Conservation (phyloP, 2,797 vertebrate genomes). For the Diplodus puntazzo region DNA sequence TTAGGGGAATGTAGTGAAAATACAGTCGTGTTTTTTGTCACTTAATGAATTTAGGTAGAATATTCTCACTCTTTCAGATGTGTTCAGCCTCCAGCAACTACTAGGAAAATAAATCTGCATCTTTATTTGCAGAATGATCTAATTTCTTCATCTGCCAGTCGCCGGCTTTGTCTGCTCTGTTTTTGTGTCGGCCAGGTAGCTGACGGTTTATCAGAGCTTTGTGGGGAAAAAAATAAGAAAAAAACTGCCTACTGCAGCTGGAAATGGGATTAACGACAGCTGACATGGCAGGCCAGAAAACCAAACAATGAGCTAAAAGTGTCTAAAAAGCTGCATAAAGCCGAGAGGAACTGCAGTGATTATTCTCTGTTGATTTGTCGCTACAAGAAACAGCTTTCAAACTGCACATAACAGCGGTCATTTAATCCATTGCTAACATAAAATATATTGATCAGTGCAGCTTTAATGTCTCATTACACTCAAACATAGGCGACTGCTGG, state of each 20-base stretch:
- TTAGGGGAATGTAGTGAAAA: no score
- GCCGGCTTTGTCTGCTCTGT: neutral
- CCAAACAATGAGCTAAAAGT: neutral
- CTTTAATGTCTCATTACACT: neutral
- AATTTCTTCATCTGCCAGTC: neutral
- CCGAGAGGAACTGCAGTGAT: neutral
- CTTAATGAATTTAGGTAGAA: neutral
- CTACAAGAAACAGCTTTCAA: neutral
- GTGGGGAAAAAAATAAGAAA: neutral
- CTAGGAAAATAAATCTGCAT: neutral
- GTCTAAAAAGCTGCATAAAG: neutral
- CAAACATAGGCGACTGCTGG: neutral
- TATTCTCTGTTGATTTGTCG: neutral
- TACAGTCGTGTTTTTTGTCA: neutral
- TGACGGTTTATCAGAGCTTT: neutral
- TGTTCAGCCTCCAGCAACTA: neutral
- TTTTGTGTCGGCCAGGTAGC: neutral
- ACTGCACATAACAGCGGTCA: neutral
- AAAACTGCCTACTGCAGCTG: neutral
- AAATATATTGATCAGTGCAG: neutral
- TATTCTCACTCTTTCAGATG: neutral
- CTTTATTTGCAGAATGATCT: neutral
- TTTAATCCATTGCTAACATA: neutral
- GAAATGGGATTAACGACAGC: neutral
- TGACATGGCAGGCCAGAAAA: neutral